Evolutionary conservation across 1,140 invertebrate genomes (phyloP).

Genomic region (Pogonognathellus flavescens): DNA sequence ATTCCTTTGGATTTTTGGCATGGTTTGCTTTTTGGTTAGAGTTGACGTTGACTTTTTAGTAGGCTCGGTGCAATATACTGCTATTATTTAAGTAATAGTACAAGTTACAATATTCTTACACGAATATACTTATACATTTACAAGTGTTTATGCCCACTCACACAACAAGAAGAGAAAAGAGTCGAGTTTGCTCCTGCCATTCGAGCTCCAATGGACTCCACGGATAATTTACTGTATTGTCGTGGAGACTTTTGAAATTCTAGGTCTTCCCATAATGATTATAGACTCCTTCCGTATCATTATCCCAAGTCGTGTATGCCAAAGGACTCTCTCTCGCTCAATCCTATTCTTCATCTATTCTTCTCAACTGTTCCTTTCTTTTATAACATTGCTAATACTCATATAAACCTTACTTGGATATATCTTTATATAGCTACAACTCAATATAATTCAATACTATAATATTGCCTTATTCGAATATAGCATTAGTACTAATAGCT

Average conservation of each 20-base stretch:
- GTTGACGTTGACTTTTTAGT: not conserved
- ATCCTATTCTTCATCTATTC: not conserved
- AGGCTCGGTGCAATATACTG: too few relatives aligned
- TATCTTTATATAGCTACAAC: too few relatives aligned
- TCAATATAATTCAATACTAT: too few relatives aligned
- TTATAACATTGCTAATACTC: not conserved
- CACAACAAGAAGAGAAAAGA: slow-evolving; percentile 39
- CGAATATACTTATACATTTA: too few relatives aligned
- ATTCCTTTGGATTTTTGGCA: too few relatives aligned
- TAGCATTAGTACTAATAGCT: too few relatives aligned
- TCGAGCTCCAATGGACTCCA: slow-evolving; percentile 41
- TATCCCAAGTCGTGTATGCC: slow-evolving; percentile 61
- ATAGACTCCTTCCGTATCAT: slow-evolving; percentile 61
- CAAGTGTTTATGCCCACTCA: slow-evolving; percentile 39
- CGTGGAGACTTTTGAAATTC: slow-evolving; percentile 62
- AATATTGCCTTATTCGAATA: too few relatives aligned
- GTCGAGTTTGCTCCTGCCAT: slow-evolving; percentile 36
- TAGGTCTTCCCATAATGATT: slow-evolving; percentile 58
- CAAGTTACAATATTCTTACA: not conserved
- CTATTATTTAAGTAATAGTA: not conserved
- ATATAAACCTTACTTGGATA: too few relatives aligned
- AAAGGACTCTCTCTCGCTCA: slow-evolving; percentile 43
- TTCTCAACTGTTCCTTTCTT: not conserved
- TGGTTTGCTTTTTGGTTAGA: too few relatives aligned
- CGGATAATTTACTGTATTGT: slow-evolving; percentile 63